A percentile compares a stretch with the other conserved stretches of the same genome.
These are phyloP conservation scores for Gallinago solitaria DNA, from an alignment of 2,797 vertebrate genomes.

Conservation along the genomic window DNA sequence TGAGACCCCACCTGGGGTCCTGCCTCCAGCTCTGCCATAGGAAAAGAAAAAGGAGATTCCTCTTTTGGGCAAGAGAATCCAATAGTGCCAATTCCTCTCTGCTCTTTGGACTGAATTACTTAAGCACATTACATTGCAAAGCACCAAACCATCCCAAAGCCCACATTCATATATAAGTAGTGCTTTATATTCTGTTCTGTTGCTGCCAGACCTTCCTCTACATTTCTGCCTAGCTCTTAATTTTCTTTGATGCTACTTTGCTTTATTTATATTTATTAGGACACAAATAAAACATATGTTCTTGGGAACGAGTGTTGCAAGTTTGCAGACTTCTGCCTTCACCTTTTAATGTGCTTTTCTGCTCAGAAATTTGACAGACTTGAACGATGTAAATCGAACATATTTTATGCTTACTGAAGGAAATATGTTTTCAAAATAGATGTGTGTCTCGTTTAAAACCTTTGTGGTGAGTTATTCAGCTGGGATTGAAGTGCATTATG, in stretches of 20 bases:
- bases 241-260: neutral
- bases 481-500: neutral
- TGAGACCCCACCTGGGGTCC: neutral
- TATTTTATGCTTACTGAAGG: neutral
- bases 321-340: neutral
- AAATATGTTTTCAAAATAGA: slow-evolving; percentile 34
- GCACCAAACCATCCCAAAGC: neutral
- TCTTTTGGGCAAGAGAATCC: neutral
- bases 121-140: neutral
- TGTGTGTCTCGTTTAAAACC: neutral
- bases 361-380: neutral
- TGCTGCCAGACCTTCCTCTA: neutral
- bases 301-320: neutral
- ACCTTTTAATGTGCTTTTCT: neutral
- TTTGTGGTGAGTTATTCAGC: neutral
- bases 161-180: neutral
- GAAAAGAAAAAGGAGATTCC: neutral
- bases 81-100: neutral
- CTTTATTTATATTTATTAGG: neutral
- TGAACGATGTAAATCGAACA: neutral
- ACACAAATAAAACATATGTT: neutral
- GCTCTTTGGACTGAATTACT: neutral
- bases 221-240: neutral
- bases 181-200: neutral
- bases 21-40: neutral